phyloP scores from a whole-genome alignment of 2,797 vertebrate species.

The Hephaestus fuliginosus region DNA sequence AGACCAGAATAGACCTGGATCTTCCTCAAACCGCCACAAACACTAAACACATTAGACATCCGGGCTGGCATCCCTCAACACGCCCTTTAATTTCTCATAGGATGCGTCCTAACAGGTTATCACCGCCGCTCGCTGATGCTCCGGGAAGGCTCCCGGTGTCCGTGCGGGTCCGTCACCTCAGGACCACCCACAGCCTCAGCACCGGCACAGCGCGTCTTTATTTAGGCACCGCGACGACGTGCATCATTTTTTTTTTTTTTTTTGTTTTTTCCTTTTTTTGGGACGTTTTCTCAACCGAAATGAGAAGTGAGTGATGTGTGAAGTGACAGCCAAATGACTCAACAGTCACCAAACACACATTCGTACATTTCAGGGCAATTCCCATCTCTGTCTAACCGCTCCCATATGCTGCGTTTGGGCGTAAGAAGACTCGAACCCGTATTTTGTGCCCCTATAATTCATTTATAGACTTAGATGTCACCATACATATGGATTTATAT shows the following conservation, averaged over 20 bases:
- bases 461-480: conserved; percentile 43
- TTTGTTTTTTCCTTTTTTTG: not conserved
- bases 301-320: conserved; percentile 61
- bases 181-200: conserved; percentile 79
- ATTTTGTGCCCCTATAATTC: conserved; percentile 12
- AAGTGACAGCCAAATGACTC: conserved; percentile 78
- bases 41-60: conserved; percentile 43
- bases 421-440: not conserved
- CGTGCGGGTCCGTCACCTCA: conserved; percentile 58
- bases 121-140: conserved; percentile 17
- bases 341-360: conserved; percentile 69
- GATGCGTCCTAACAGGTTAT: conserved; percentile 25
- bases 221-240: conserved; percentile 60
- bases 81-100: conserved; percentile 51
- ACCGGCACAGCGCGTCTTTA: conserved; percentile 43
- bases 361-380: conserved; percentile 60
- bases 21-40: conserved; percentile 53
- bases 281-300: conserved; percentile 57
- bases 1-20: conserved; percentile 56
- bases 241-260: conserved; percentile 55
- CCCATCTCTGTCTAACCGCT: conserved; percentile 62
- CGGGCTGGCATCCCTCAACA: conserved; percentile 25
- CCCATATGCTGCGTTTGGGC: conserved; percentile 63
- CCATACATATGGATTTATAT: conserved; percentile 14
- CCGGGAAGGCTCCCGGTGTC: conserved; percentile 44